phyloP scores from a whole-genome alignment of 2,888 invertebrate species.

The Clepsis dumicolana region DNA sequence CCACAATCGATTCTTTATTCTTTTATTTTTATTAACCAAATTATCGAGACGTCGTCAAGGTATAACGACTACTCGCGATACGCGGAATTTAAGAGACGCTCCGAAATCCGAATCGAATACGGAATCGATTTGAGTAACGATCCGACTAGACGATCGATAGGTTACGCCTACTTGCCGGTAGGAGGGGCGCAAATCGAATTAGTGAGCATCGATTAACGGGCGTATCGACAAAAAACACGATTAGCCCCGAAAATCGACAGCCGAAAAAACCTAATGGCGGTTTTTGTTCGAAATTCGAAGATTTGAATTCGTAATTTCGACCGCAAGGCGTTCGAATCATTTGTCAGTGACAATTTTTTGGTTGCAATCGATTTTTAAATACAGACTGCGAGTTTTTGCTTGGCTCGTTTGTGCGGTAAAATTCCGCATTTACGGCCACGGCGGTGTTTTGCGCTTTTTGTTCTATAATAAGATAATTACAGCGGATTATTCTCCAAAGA shows the following conservation, averaged over 20 bases:
- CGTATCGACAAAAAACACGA: constrained; percentile 83
- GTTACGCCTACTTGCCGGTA: constrained; percentile 76
- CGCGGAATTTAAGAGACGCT: constrained; percentile 52
- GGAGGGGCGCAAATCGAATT: constrained; percentile 84
- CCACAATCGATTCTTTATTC: constrained; percentile 82
- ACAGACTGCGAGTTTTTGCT: constrained; percentile 76
- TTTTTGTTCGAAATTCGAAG: constrained; percentile 84
- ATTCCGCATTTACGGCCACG: constrained; percentile 58
- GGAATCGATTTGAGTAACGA: constrained; percentile 57
- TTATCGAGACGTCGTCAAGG: constrained; percentile 64
- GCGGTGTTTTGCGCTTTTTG: constrained; percentile 54
- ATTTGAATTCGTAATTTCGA: constrained; percentile 86
- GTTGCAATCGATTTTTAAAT: constrained; percentile 86
- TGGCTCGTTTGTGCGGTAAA: constrained; percentile 49
- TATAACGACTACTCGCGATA: constrained; percentile 59
- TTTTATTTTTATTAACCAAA: constrained; percentile 74
- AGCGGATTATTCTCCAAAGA: constrained; percentile 41
- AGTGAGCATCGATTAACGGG: constrained; percentile 81
- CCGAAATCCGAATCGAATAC: constrained; percentile 54
- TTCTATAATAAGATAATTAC: constrained; percentile 62
- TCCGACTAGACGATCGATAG: constrained; percentile 76
- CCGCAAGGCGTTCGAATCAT: constrained; percentile 85
- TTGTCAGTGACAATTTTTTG: constrained; percentile 86
- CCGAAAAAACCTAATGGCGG: constrained; percentile 84
- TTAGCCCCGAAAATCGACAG: constrained; percentile 83